phyloP scores from a whole-genome alignment of 2,113 vertebrate species.

The Calypte anna region DNA sequence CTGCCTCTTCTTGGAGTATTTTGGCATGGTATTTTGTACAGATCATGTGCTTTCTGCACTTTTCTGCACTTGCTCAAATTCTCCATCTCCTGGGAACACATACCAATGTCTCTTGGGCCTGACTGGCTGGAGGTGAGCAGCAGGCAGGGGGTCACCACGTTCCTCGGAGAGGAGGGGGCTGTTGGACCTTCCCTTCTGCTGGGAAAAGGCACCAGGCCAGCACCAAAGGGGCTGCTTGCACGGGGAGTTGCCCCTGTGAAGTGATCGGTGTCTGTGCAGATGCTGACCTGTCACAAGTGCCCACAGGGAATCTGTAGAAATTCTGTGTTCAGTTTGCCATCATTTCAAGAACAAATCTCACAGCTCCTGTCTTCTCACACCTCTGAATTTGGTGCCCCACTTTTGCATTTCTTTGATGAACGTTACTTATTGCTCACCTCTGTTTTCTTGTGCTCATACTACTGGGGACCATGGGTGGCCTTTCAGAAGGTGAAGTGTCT shows the following conservation, averaged over 20 bases:
- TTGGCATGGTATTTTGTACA: not conserved
- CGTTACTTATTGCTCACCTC: not conserved
- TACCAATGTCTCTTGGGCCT: accelerated
- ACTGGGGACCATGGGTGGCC: not conserved
- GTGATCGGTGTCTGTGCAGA: not conserved
- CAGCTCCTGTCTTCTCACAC: not conserved
- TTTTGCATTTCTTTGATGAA: not conserved
- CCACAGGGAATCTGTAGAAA: not conserved
- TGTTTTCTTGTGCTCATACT: not conserved
- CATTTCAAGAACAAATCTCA: not conserved
- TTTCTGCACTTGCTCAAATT: not conserved
- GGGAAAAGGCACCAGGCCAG: not conserved
- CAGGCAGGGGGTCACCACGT: not conserved
- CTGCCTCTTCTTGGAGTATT: not conserved
- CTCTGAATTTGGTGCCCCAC: not conserved
- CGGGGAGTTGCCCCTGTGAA: not conserved
- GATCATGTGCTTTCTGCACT: too few relatives aligned
- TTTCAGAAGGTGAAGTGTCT: not conserved
- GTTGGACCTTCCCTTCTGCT: not conserved
- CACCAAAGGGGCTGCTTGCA: too few relatives aligned
- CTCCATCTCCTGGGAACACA: accelerated
- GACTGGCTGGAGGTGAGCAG: not conserved
- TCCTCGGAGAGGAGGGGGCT: not conserved
- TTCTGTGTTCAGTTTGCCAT: not conserved
- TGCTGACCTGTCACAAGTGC: accelerated